Evolutionary conservation across 1,140 invertebrate genomes (phyloP).

Genomic region (Ephestia elutella): DNA sequence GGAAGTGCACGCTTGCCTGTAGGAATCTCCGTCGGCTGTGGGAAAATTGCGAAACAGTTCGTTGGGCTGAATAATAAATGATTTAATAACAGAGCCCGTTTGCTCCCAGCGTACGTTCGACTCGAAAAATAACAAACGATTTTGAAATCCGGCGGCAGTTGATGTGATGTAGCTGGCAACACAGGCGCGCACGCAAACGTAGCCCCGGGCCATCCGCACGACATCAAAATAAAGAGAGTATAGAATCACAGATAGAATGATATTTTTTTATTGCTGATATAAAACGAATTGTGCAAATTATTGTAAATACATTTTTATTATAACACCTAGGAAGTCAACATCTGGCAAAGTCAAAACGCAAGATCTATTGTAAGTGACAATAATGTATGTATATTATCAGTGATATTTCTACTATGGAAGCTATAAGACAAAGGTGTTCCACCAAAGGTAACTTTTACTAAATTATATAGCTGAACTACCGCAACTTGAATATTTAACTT

Average conservation of each 20-base stretch:
- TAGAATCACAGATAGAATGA: neutral
- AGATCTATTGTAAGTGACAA: too few relatives aligned
- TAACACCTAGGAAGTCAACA: too few relatives aligned
- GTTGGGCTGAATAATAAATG: slow-evolving; percentile 71
- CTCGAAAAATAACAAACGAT: slow-evolving; percentile 68
- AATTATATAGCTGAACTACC: too few relatives aligned
- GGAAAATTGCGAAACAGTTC: slow-evolving; percentile 70
- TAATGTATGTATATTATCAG: too few relatives aligned
- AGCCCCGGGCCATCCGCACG: slow-evolving; percentile 7
- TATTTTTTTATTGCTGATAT: too few relatives aligned
- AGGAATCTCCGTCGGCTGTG: slow-evolving; percentile 37
- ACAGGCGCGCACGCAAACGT: neutral
- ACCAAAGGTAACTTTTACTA: too few relatives aligned
- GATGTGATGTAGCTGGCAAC: slow-evolving; percentile 25
- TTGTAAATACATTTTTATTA: too few relatives aligned
- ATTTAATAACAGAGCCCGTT: slow-evolving; percentile 70
- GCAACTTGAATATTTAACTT: too few relatives aligned
- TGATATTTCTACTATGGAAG: too few relatives aligned
- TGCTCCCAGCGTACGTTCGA: slow-evolving; percentile 56
- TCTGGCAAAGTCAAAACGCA: too few relatives aligned
- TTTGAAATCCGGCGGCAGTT: slow-evolving; percentile 54
- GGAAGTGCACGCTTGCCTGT: slow-evolving; percentile 12
- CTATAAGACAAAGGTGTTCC: too few relatives aligned
- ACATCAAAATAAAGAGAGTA: neutral
- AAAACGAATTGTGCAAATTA: too few relatives aligned